These are phyloP conservation scores for Saturnia pavonia DNA, from an alignment of 2,888 invertebrate genomes.

Conservation along the genomic window DNA sequence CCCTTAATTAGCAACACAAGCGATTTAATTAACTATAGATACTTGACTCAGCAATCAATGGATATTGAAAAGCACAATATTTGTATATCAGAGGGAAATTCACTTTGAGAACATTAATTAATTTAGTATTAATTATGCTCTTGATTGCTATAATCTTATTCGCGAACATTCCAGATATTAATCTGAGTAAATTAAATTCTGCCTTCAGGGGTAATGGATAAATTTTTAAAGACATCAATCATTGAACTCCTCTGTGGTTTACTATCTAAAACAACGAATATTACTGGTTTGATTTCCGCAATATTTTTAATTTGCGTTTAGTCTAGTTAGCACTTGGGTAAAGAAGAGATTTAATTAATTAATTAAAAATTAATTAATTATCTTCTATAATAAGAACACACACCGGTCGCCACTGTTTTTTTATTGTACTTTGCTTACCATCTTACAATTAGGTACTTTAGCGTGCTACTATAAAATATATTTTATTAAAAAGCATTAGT, in stretches of 20 bases:
- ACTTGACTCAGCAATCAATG: constrained; percentile 12
- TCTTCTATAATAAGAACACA: too few relatives aligned
- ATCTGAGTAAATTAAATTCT: constrained; percentile 1
- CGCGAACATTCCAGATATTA: background rate
- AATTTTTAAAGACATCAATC: background rate
- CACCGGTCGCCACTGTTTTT: too few relatives aligned
- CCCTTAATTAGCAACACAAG: constrained; percentile 14
- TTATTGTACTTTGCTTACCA: too few relatives aligned
- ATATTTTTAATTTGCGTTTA: background rate
- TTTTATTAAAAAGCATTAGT: too few relatives aligned
- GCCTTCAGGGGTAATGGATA: background rate
- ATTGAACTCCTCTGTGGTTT: background rate
- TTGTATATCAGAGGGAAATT: constrained; percentile 1
- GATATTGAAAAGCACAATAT: constrained; percentile 11
- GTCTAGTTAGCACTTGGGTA: background rate
- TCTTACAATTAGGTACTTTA: too few relatives aligned
- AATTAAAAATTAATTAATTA: too few relatives aligned
- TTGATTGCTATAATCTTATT: constrained; percentile 17
- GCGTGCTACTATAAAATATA: too few relatives aligned
- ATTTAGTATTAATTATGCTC: constrained; percentile 18
- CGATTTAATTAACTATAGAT: constrained; percentile 14
- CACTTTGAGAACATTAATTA: constrained; percentile 9
- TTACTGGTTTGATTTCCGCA: background rate
- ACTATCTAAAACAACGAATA: background rate
- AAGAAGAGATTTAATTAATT: too few relatives aligned